These are phyloP conservation scores for Colletes latitarsis DNA, from an alignment of 1,140 invertebrate species.

Conservation along the genomic window DNA sequence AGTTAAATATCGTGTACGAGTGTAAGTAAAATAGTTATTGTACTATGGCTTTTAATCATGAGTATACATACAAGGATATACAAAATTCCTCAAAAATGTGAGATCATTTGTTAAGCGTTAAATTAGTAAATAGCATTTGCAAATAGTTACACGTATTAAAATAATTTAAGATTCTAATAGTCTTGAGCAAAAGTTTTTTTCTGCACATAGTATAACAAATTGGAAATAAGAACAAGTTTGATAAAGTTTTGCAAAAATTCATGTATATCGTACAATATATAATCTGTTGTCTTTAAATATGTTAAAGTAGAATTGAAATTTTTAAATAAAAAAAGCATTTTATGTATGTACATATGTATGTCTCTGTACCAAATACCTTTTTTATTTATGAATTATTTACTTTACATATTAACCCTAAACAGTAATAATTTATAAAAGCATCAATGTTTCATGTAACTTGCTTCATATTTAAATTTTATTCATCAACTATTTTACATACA, in stretches of 20 bases:
- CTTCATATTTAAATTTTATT: no score
- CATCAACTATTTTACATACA: no score
- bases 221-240: not conserved
- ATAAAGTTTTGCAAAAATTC: not conserved
- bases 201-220: not conserved
- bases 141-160: slow-evolving; percentile 28
- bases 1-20: not conserved
- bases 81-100: not conserved
- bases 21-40: not conserved
- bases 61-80: not conserved
- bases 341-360: not conserved
- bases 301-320: not conserved
- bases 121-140: slow-evolving; percentile 38
- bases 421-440: no score
- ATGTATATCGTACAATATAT: not conserved
- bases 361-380: not conserved
- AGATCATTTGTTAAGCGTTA: not conserved
- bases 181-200: not conserved
- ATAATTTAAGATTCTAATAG: not conserved
- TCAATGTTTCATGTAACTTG: no score
- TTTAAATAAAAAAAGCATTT: not conserved
- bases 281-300: not conserved
- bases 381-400: not conserved
- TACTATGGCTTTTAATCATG: not conserved
- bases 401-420: no score